These are phyloP conservation scores for Rotaria magnacalcarata DNA, from an alignment of 2,888 invertebrate genomes.

Conservation along the genomic window DNA sequence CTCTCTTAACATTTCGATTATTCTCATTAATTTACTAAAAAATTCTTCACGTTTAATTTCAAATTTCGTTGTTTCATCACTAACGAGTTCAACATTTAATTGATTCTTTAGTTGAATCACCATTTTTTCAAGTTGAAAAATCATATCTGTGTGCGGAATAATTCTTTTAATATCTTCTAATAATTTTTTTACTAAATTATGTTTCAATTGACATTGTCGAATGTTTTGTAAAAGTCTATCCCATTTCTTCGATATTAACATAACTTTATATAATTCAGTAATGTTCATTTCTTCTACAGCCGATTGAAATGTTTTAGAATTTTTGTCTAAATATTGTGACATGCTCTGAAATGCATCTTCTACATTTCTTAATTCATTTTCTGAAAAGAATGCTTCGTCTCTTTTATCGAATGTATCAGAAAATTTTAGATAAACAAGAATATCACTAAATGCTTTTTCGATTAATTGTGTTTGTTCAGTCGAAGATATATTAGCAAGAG, in stretches of 20 bases:
- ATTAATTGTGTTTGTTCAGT: not conserved
- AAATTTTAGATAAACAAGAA: not conserved
- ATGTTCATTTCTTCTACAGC: not conserved
- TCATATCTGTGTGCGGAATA: not conserved
- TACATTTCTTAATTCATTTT: not conserved
- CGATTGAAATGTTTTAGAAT: not conserved
- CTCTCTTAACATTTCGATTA: not conserved
- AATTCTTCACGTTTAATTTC: not conserved
- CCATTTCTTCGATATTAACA: not conserved
- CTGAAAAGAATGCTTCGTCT: not conserved
- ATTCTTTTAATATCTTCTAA: not conserved
- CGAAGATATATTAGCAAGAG: not conserved
- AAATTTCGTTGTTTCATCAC: not conserved
- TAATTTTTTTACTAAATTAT: not conserved
- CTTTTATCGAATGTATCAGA: not conserved
- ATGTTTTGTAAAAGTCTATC: not conserved
- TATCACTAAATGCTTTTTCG: conserved; percentile 10
- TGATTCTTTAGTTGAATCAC: not conserved
- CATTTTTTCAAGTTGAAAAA: not conserved
- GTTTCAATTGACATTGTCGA: not conserved
- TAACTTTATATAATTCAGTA: not conserved
- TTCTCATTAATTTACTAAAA: not conserved
- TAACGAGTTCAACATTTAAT: not conserved
- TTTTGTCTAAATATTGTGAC: not conserved
- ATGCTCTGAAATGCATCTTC: not conserved